Evolutionary conservation across 1,140 invertebrate genomes (phyloP).

Genomic region (Venustaconcha ellipsiformis): DNA sequence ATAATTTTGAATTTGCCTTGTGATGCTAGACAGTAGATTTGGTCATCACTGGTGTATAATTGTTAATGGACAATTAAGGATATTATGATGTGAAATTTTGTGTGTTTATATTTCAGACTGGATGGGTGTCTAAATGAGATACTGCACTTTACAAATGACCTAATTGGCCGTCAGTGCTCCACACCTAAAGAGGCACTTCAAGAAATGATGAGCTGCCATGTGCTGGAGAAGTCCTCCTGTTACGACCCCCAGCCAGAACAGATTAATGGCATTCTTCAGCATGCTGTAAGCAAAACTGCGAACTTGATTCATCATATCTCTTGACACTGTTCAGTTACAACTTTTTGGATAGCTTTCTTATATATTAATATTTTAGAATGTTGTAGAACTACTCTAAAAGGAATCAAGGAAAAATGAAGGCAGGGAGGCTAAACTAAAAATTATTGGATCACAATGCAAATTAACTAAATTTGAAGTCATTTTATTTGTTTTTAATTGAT

Average conservation of each 20-base stretch:
- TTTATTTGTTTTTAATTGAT: too few species aligned
- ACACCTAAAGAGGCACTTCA: constrained; percentile 57
- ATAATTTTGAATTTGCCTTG: too few species aligned
- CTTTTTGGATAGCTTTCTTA: too few species aligned
- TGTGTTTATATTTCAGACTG: constrained; percentile 38
- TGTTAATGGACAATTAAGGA: neutral
- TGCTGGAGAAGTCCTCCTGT: constrained; percentile 63
- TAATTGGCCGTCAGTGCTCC: constrained; percentile 54
- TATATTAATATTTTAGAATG: too few species aligned
- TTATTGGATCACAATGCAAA: too few species aligned
- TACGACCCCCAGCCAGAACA: constrained; percentile 62
- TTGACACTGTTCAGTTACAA: too few species aligned
- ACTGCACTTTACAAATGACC: constrained; percentile 46
- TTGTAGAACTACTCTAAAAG: too few species aligned
- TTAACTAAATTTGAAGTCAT: too few species aligned
- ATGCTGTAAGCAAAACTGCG: constrained; percentile 47
- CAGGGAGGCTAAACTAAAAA: too few species aligned
- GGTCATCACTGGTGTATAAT: neutral
- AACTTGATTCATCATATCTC: too few species aligned
- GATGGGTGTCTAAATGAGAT: constrained; percentile 54
- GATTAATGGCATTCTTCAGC: constrained; percentile 53
- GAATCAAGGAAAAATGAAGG: too few species aligned
- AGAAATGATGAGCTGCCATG: constrained; percentile 54
- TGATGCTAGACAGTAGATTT: neutral
- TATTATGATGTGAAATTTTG: neutral